A percentile compares a stretch with the other conserved stretches of the same genome.
Evolutionary conservation across 1,140 invertebrate species (phyloP).

Genomic region (Chionoecetes opilio): DNA sequence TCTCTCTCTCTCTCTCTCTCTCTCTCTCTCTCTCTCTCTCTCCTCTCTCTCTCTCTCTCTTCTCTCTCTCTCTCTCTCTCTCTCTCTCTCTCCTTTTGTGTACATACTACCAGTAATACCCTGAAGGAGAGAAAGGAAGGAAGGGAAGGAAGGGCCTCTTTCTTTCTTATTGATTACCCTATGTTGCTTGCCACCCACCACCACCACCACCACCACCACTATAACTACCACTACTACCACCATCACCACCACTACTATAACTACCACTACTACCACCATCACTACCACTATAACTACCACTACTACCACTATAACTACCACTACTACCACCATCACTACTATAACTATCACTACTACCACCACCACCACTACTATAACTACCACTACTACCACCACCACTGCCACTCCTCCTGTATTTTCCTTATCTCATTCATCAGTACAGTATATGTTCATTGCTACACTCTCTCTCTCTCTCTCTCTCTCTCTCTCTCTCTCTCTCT

Average conservation of each 20-base stretch:
- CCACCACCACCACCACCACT: slow-evolving; percentile 18
- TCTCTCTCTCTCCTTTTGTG: slow-evolving; percentile 21
- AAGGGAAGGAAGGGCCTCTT: neutral
- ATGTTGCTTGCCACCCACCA: neutral
- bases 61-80: neutral
- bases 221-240: neutral
- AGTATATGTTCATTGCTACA: too few relatives aligned
- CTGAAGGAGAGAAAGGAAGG: neutral
- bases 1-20: neutral
- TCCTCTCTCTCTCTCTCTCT: neutral
- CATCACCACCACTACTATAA: neutral
- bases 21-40: neutral
- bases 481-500: neutral
- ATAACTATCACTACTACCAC: too few relatives aligned
- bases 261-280: too few relatives aligned
- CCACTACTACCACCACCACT: too few relatives aligned
- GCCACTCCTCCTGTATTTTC: too few relatives aligned
- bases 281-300: too few relatives aligned
- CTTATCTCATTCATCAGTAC: too few relatives aligned
- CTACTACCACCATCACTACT: too few relatives aligned
- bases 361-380: too few relatives aligned
- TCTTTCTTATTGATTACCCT: slow-evolving; percentile 29
- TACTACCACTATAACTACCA: too few relatives aligned
- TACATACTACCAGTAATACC: neutral
- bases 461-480: neutral